A percentile compares a stretch with the other conserved stretches of the same genome.
Conservation (phyloP, 2,888 invertebrate genomes). For the Pandemis heparana region DNA sequence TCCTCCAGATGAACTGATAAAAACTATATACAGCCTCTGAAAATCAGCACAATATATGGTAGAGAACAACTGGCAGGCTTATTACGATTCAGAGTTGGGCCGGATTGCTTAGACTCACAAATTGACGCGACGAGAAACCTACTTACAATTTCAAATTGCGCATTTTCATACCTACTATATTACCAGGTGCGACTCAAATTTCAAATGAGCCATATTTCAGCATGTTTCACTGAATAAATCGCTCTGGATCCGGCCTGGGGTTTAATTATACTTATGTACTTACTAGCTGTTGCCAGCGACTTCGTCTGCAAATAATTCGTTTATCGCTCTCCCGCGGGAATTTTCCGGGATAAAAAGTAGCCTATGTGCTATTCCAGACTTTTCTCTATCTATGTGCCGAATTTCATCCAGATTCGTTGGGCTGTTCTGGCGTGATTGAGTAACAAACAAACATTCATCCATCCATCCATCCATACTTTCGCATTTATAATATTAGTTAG, state of each 20-base stretch:
- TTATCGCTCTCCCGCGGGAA: too few species aligned
- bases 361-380: too few species aligned
- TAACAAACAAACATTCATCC: too few species aligned
- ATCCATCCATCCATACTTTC: too few species aligned
- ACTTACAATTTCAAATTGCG: slow-evolving; percentile 34
- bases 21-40: slow-evolving; percentile 8
- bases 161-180: slow-evolving; percentile 4
- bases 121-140: slow-evolving; percentile 30
- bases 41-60: slow-evolving; percentile 1
- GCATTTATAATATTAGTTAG: too few species aligned
- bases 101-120: slow-evolving; percentile 39
- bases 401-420: too few species aligned
- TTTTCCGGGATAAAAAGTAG: too few species aligned
- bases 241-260: neutral
- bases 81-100: slow-evolving; percentile 24
- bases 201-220: slow-evolving; percentile 23
- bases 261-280: neutral
- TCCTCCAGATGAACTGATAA: neutral
- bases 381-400: too few species aligned
- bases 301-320: too few species aligned
- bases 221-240: neutral
- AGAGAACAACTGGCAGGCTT: slow-evolving; percentile 17
- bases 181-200: slow-evolving; percentile 21
- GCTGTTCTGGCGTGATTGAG: too few species aligned
- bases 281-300: too few species aligned